phyloP scores from a whole-genome alignment of 1,140 invertebrate species.

The Phymorhynchus buccinoides region DNA sequence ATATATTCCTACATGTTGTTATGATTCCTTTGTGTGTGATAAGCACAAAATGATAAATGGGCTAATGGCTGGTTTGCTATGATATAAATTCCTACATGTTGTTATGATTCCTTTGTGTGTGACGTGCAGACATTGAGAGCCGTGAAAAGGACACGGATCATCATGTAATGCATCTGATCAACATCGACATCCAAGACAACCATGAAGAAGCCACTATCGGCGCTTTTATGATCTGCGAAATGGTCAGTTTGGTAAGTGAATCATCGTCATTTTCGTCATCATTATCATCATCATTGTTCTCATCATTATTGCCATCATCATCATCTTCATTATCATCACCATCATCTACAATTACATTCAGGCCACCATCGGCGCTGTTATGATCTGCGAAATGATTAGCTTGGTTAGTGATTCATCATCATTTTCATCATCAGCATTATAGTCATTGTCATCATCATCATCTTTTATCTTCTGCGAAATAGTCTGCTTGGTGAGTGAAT shows the following conservation, averaged over 20 bases:
- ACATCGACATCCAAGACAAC: slow-evolving; percentile 99
- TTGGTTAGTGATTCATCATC: slow-evolving; percentile 85
- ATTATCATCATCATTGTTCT: too few species aligned
- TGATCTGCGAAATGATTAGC: slow-evolving; percentile 94
- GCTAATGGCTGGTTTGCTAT: too few species aligned
- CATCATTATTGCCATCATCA: too few species aligned
- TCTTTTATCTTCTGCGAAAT: too few species aligned
- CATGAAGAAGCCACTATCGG: slow-evolving; percentile 99
- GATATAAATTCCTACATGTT: neutral
- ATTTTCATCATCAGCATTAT: too few species aligned
- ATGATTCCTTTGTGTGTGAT: neutral
- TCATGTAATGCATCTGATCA: slow-evolving; percentile 87
- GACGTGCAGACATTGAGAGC: slow-evolving; percentile 69
- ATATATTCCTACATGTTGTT: too few species aligned
- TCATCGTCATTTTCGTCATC: too few species aligned
- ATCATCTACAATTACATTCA: slow-evolving; percentile 99
- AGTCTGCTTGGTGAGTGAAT: too few species aligned
- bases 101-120: neutral
- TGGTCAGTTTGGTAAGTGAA: slow-evolving; percentile 86
- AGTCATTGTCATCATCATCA: too few species aligned
- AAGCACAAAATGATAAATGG: too few species aligned
- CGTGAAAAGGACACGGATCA: slow-evolving; percentile 63
- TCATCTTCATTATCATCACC: too few species aligned
- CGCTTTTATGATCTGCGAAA: slow-evolving; percentile 97
- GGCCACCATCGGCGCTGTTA: slow-evolving; percentile 98